Base-by-base conservation (phyloP, 2,113 vertebrate species). In the Myanophis thanlyinensis region DNA sequence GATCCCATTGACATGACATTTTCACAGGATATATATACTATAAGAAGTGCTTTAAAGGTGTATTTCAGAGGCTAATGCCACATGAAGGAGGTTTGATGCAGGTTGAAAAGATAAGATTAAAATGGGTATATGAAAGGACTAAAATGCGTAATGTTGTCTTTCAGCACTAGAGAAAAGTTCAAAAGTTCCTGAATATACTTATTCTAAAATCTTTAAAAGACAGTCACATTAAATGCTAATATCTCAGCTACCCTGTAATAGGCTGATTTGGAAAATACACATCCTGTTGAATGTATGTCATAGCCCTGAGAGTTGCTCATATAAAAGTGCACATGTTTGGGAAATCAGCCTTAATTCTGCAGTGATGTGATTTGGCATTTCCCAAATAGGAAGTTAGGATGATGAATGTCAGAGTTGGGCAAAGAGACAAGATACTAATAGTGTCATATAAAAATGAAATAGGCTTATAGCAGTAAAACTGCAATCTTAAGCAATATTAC, bases 1-100 rank as follows among this genome's bases (percentile, higher is more conserved):
- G 51, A 52, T 93, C 51, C 91, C 91, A 88, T 94, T 94, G 48
- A 85, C 89, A 54, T 93, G 73, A 93, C 67, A 80, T 92, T 73
- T 44, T 93, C 80, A 44, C 27, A 88, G 92, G 56, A 91, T 54
- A n/a, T 85, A 92, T 13, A 18, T 93, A 80, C 73, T 30, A 86
- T 44, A 93, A 91, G 90, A 92, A n/a, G 48, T 51, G 0, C 7
- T 93, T 46, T 49, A 93, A 27, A 94, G 46, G 51, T 11, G 15
- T 91, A 89, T 49, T 91, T 85, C 35, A 92, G 73, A 94, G 13
- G 88, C 51, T 88, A 48, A 93, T 90, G 93, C 91, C 92, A 27
- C 54, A 53, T 89, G 15, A 54, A 94, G 59, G 67, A 27, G 2
- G 59, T 3, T 30, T 89, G 56, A 62, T 90, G 67, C 80, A 95